Base-by-base conservation (phyloP, 92 coral and sea anemone genomes). In the Palythoa caribaeorum region DNA sequence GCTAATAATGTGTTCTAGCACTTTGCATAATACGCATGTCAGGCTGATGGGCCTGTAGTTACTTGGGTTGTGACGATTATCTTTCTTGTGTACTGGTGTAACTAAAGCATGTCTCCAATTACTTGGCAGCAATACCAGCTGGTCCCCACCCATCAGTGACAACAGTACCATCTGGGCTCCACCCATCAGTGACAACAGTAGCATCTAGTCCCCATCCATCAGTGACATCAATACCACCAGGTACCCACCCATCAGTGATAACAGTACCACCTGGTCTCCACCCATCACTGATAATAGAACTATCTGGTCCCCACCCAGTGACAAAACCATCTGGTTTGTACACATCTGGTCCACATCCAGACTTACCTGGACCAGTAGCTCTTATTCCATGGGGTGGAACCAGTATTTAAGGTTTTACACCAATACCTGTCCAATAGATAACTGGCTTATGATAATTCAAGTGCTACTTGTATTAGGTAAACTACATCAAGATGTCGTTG, bases 301-400 rank as follows among this genome's bases (percentile, higher is more conserved):
- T 1, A 20, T 16, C 71, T 63, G 71, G 71, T 63, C 21, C 71
- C 21, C 71, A 63, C 71, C 71, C 71, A 20, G 71, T 63, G 71
- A 63, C 71, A 63, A 63, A 0, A 63, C 9, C 71, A 16, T 63
- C 71, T 63, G 21, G 71, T 63, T 9, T 20, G 28, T 63, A 63
- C 71, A 16, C 28, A 63, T 63, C 28, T 63, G 71, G 36, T 63
- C 71, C 36, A 63, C 71, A 63, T 63, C 71, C 36, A 63, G 36
- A 63, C 71, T 63, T 63, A 63, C 71, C 71, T 63, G 71, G 71
- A 63, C 35, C 71, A 3, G 71, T 63, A 63, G 71, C 71, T 63
- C 71, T 63, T 63, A 63, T 63, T 63, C 71, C 71, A 63, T 63
- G 71, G 71, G 71, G 71, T 16, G 71, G 71, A 55, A 55, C 63